A percentile compares a stretch with the other conserved stretches of the same genome.
phyloP scores from a whole-genome alignment of 92 coral and sea anemone genomes.

The Palythoa grandis region DNA sequence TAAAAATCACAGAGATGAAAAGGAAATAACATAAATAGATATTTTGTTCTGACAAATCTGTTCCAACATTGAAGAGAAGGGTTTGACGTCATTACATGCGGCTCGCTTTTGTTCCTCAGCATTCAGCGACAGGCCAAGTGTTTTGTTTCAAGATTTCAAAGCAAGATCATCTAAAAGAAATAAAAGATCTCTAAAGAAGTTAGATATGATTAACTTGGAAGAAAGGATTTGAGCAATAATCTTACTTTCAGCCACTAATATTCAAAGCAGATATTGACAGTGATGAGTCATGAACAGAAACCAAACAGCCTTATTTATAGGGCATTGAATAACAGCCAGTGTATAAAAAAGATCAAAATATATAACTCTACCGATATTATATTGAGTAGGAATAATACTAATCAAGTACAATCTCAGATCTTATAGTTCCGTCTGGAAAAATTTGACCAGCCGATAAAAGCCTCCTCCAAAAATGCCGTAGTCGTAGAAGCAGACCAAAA shows the following conservation, averaged over 20 bases:
- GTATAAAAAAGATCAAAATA: not conserved
- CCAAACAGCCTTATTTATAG: no score
- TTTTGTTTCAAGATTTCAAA: not conserved
- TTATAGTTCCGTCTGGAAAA: not conserved
- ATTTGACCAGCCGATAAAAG: not conserved
- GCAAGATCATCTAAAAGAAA: not conserved
- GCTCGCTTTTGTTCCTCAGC: conserved; percentile 8
- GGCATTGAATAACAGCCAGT: not conserved
- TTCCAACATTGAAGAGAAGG: not conserved
- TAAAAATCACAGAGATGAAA: not conserved
- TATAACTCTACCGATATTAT: not conserved
- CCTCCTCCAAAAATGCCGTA: not conserved
- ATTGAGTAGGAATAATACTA: not conserved
- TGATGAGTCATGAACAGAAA: not conserved
- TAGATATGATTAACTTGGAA: not conserved
- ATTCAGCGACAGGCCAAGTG: not conserved
- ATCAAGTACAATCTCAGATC: not conserved
- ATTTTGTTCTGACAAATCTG: not conserved
- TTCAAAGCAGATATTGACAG: not conserved
- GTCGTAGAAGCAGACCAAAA: not conserved
- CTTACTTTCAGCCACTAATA: not conserved
- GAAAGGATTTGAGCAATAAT: not conserved
- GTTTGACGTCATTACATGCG: conserved; percentile 33
- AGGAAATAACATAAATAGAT: conserved; percentile 23
- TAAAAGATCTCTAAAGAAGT: not conserved